Base-by-base conservation (phyloP, 2,888 invertebrate genomes). In the Geotrupes spiniger region DNA sequence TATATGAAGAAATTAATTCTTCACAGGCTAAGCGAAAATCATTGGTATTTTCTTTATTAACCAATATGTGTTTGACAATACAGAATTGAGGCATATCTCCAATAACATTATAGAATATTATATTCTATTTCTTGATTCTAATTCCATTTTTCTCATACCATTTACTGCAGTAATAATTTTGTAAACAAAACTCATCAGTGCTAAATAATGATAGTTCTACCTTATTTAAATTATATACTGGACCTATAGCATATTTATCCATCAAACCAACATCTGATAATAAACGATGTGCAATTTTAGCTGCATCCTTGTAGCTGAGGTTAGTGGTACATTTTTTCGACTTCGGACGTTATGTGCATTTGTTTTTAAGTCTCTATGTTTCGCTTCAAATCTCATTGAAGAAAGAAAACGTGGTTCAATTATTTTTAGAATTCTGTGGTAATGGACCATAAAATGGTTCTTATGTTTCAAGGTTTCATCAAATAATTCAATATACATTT, bases 371-470 rank as follows among this genome's bases (percentile, higher is more conserved):
- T 51, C 42, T 31, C 43, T 50, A 41, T 53, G 53, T 25, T 51
- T 51, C 2, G 51, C 51, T 45, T 54, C 52, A 44, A 43, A 54
- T 36, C 52, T 41, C 21, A 55, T 50, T 1, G 43, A 51, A 21
- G 47, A 48, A 25, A 51, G 4, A n/a, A 27, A 31, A 12, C 17
- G 17, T 12, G 53, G 53, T 8, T 50, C 53, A 28, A 47, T 43
- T 26, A 38, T 38, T 37, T 16, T n/a, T 14, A 51, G 37, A 21
- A 51, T 41, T 5, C 36, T 39, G 21, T 29, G 17, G 21, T 47
- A 47, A 41, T 47, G 47, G 16, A 47, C 8, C 17, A 47, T 14
- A 42, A 47, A 41, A 14, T 50, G 46, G 36, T 46, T 36, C 16
- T 50, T 50, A 10, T 40, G 50, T 36, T 50, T 50, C 14, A 50